phyloP scores from a whole-genome alignment of 2,797 vertebrate species.

The Australoheros facetus region DNA sequence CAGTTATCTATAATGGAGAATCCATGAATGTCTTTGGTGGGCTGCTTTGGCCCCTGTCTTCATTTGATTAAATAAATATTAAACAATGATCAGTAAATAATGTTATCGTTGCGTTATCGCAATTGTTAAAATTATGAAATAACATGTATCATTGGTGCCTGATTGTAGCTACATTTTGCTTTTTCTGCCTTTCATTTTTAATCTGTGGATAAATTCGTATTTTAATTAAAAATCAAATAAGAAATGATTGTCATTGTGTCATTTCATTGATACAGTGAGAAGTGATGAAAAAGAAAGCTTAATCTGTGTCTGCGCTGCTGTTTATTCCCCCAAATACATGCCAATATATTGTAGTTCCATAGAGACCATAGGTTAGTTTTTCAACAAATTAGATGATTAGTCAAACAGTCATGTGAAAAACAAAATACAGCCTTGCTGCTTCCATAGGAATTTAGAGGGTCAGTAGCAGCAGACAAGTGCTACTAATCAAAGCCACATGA shows the following conservation, averaged over 20 bases:
- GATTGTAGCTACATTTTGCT: slow-evolving; percentile 86
- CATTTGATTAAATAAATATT: slow-evolving; percentile 79
- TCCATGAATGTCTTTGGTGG: slow-evolving; percentile 78
- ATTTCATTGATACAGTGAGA: not conserved
- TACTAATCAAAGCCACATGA: not conserved
- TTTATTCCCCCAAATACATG: not conserved
- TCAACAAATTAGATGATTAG: not conserved
- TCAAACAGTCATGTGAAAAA: not conserved
- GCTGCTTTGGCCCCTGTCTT: slow-evolving; percentile 72
- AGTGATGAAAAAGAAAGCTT: not conserved
- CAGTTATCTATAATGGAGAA: too few species aligned
- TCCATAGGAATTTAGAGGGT: not conserved
- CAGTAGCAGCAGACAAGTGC: not conserved
- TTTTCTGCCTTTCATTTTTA: slow-evolving; percentile 87
- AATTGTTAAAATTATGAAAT: slow-evolving; percentile 82
- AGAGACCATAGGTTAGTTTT: not conserved
- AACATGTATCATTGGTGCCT: slow-evolving; percentile 86
- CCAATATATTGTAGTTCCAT: too few species aligned
- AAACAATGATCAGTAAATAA: slow-evolving; percentile 80
- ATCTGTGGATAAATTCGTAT: slow-evolving; percentile 87
- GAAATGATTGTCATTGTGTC: slow-evolving; percentile 52
- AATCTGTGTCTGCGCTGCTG: fast-evolving
- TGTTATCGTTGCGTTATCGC: slow-evolving; percentile 86
- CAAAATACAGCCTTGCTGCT: not conserved
- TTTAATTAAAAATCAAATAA: slow-evolving; percentile 85